Base-by-base conservation (phyloP, 2,113 vertebrate species). In the Glaucomys volans region DNA sequence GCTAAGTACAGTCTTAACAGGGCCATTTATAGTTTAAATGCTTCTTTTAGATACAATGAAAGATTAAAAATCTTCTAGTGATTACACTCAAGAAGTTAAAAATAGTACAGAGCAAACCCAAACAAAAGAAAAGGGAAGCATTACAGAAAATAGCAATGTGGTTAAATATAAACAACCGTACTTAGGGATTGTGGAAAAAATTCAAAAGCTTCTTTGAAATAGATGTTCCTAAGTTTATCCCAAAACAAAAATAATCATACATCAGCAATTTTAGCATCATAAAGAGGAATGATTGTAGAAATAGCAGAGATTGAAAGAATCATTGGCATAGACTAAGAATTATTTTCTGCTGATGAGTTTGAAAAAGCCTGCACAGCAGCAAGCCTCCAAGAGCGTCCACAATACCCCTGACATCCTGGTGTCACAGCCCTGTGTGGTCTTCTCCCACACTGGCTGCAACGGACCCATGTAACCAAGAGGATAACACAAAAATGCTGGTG, bases 41-140 rank as follows among this genome's bases (percentile, higher is more conserved):
- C 17, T 50, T 76, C 82, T 18, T 77, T 71, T 18, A 91, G 75
- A 76, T 76, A 94, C 37, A 69, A 87, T 57, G n/a, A 80, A 80
- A 42, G 28, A 82, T 69, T 94, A 30, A 54, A 91, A 88, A 87
- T 87, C 32, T 17, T 71, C 67, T 88, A 16, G 32, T 64, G 44
- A 91, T 69, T 76, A 59, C 24, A 76, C n/a, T 87, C 37, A 77
- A 91, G 50, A 91, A 62, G 28, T 87, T 17, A 91, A 66, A 87
- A 59, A 88, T 30, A 84, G 62, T 40, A 62, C 44, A 88, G 69
- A 77, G 18, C 11, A 83, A 96, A 71, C 59, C 32, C 52, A 94
- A 91, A 75, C 22, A 52, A 67, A 76, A 24, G 22, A 57, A 30
- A 52, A 92, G 30, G n/a, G 14, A 35, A 88, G 71, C 50, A 20